Percentiles rank a stretch among this genome's conserved stretches.
phyloP scores from a whole-genome alignment of 2,797 vertebrate genomes.

The Parambassis ranga region DNA sequence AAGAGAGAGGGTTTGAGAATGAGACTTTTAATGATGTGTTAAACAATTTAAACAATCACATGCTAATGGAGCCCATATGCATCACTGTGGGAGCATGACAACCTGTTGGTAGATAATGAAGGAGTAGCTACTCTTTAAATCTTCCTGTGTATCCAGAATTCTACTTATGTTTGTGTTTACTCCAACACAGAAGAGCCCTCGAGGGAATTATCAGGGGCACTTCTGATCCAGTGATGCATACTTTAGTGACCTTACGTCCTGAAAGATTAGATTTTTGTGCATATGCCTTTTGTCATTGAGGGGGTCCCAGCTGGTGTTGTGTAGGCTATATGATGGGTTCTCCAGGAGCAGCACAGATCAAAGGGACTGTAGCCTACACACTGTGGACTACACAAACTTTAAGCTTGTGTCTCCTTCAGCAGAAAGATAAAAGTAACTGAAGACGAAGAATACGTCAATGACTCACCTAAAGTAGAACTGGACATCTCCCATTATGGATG shows the following conservation, averaged over 20 bases:
- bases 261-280: no score
- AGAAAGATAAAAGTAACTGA: background rate
- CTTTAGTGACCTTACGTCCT: background rate
- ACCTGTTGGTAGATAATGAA: constrained; percentile 12
- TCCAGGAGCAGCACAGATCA: background rate
- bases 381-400: no score
- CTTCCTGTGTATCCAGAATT: no score
- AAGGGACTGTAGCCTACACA: no score
- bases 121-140: no score
- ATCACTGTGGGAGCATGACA: constrained; percentile 14
- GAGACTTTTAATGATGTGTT: constrained; percentile 53
- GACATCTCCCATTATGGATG: background rate
- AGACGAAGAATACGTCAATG: constrained; percentile 1
- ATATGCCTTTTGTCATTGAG: no score
- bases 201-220: background rate
- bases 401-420: background rate
- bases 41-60: constrained; percentile 48
- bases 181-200: no score
- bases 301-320: no score
- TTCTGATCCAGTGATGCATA: background rate
- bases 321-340: background rate
- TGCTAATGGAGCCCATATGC: constrained; percentile 51
- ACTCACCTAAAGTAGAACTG: constrained; percentile 4
- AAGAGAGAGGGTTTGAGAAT: constrained; percentile 17
- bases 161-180: no score